phyloP scores from a whole-genome alignment of 2,113 vertebrate species.

The Rousettus leschenaultii region DNA sequence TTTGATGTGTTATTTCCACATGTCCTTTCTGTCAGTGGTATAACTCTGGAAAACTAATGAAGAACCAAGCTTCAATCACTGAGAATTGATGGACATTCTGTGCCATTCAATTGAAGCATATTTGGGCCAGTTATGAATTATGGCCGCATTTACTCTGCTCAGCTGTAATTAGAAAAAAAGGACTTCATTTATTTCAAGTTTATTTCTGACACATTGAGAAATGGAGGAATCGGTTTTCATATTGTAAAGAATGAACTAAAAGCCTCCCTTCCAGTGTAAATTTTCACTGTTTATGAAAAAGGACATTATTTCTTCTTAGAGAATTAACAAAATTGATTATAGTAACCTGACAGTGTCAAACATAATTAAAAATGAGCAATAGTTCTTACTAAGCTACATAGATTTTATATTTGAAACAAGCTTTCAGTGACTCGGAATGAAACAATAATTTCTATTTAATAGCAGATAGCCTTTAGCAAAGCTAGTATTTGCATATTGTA shows the following conservation, averaged over 20 bases:
- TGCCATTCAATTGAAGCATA: neutral
- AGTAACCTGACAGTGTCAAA: conserved; percentile 2
- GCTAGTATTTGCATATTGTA: neutral
- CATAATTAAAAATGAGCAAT: conserved; percentile 40
- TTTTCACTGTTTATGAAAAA: conserved; percentile 42
- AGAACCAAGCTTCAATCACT: neutral
- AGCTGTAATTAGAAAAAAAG: conserved; percentile 23
- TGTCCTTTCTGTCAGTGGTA: neutral
- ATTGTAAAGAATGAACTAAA: neutral
- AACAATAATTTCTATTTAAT: neutral
- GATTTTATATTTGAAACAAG: neutral
- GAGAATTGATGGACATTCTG: neutral
- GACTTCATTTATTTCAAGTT: conserved; percentile 26
- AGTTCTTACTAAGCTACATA: neutral
- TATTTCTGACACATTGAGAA: conserved; percentile 37
- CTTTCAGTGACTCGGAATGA: neutral
- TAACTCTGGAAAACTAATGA: neutral
- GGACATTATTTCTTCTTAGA: conserved; percentile 8
- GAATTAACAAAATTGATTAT: conserved; percentile 30
- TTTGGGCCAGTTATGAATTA: conserved; percentile 6
- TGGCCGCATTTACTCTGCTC: neutral
- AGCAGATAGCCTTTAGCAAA: neutral
- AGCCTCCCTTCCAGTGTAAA: neutral
- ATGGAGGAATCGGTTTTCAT: conserved; percentile 31
- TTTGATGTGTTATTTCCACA: neutral